Evolutionary conservation across 2,888 invertebrate genomes (phyloP).

Genomic region (Plebejus argus): DNA sequence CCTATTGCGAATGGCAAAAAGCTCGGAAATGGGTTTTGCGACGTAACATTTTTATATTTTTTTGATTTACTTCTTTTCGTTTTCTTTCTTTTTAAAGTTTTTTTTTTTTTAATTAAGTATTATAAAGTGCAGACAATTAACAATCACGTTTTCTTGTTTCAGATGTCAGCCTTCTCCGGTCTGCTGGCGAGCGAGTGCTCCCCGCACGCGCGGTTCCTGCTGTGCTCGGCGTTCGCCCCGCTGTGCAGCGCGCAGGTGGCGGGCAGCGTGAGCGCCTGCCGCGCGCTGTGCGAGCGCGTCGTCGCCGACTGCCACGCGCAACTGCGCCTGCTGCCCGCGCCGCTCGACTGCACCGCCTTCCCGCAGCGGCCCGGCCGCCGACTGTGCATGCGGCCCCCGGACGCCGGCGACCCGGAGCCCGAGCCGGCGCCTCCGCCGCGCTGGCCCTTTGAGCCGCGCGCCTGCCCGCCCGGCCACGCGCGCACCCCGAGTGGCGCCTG

Average conservation of each 20-base stretch:
- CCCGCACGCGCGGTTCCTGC: conserved; percentile 89
- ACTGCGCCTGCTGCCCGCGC: conserved; percentile 87
- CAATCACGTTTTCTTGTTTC: conserved; percentile 61
- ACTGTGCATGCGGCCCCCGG: conserved; percentile 88
- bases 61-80: too few relatives aligned
- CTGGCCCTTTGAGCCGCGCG: conserved; percentile 70
- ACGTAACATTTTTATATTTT: neutral
- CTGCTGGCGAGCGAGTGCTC: conserved; percentile 91
- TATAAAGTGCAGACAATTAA: neutral
- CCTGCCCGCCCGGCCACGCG: conserved; percentile 83
- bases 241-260: conserved; percentile 94
- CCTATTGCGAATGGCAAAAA: neutral
- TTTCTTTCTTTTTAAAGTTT: too few relatives aligned
- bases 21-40: neutral
- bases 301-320: conserved; percentile 86
- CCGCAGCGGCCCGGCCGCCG: conserved; percentile 86
- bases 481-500: conserved; percentile 80
- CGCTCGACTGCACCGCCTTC: conserved; percentile 88
- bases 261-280: conserved; percentile 92
- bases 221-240: conserved; percentile 95
- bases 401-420: conserved; percentile 68
- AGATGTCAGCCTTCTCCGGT: conserved; percentile 86
- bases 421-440: conserved; percentile 65
- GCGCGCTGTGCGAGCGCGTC: conserved; percentile 91
- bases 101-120: too few relatives aligned